Base-by-base conservation (phyloP, 53 echinoderm and acorn worm genomes). In the Crossaster papposus region DNA sequence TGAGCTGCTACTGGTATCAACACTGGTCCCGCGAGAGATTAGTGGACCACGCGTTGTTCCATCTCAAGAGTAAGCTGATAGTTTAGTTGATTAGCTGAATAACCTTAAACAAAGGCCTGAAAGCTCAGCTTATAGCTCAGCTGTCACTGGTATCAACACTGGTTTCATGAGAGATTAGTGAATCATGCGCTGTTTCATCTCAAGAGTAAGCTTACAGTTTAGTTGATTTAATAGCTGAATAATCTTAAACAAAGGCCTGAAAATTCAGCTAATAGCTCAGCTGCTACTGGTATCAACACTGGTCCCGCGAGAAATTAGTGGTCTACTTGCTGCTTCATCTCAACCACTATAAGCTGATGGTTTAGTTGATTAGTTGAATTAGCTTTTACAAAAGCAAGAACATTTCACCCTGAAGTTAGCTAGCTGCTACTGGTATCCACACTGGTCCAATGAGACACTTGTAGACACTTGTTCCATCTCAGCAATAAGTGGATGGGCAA, bases 371-470 rank as follows among this genome's bases (percentile, higher is more conserved):
- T 10, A 65, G 68, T 37, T 18, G 63, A 10, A 52, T 52, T 52
- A n/a, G n/a, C n/a, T n/a, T n/a, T n/a, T n/a, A n/a, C n/a, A n/a
- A n/a, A n/a, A n/a, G n/a, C n/a, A n/a, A n/a, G n/a, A n/a, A n/a
- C n/a, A n/a, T n/a, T n/a, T n/a, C n/a, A n/a, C n/a, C n/a, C n/a
- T n/a, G n/a, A n/a, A n/a, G n/a, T n/a, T 28, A 91, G 95, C 64
- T 91, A 95, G 89, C 89, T 93, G 93, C 68, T 50, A 90, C 78
- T 97, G 97, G 97, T 94, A 92, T 76, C 95, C 94, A 44, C 97
- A 97, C 86, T 97, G 97, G 97, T 91, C 94, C 33, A 92, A 90
- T 37, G 97, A 97, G 85, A n/a, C n/a, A n/a, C n/a, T 97, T 0
- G 95, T 97, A 13, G 84, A 91, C 54, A 94, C 24, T 82, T 93